phyloP scores from a whole-genome alignment of 2,113 vertebrate species.

The Mormyrus lacerda region DNA sequence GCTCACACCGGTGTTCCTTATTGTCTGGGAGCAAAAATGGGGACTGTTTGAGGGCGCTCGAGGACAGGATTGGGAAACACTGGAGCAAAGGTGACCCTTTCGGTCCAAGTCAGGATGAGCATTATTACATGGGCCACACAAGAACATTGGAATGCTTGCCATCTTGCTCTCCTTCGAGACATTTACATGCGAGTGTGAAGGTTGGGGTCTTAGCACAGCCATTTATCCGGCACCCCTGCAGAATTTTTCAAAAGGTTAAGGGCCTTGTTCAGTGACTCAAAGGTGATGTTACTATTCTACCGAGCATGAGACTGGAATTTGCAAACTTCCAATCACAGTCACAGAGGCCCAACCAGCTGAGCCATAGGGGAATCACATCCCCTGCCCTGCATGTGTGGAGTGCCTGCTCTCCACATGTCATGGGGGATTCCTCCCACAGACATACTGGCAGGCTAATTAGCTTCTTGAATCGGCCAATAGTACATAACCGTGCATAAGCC shows the following conservation, averaged over 20 bases:
- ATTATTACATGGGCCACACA: background rate
- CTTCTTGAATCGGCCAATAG: background rate
- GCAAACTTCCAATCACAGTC: background rate
- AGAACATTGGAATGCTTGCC: background rate
- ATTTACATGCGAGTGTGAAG: background rate
- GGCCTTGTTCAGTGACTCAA: background rate
- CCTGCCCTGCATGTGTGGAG: background rate
- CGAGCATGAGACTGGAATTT: background rate
- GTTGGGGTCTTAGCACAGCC: background rate
- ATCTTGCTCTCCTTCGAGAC: background rate
- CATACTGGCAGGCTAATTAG: background rate
- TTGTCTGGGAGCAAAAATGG: background rate
- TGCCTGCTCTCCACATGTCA: background rate
- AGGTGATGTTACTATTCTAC: background rate
- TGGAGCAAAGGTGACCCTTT: background rate
- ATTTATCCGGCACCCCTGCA: background rate
- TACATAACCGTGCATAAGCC: background rate
- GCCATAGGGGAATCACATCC: background rate
- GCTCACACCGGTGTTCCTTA: background rate
- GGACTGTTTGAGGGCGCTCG: background rate
- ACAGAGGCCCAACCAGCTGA: background rate
- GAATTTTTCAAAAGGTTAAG: background rate
- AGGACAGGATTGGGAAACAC: background rate
- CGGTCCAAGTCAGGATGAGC: background rate
- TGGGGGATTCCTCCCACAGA: background rate